Base-by-base conservation (phyloP, 1,140 invertebrate species). In the Drosophila busckii region DNA sequence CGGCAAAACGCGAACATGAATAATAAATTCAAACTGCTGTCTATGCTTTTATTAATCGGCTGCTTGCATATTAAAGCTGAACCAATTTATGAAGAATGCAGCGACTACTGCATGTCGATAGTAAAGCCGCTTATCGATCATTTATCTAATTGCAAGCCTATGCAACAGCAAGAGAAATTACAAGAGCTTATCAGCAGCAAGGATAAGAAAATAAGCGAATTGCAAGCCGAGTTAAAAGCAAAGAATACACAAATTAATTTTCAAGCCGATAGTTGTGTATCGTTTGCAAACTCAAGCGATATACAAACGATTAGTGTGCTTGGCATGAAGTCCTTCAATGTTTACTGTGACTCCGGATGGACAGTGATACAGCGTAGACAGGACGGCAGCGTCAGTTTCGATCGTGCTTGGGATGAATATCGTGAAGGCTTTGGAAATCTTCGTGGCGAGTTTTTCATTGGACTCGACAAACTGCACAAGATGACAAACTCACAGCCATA, bases 381-480 rank as follows among this genome's bases (percentile, higher is more conserved):
- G 1, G 41, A 55, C 16, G 52, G 52, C 4, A 37, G 41, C 0
- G 13, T 55, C 1, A 37, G 0, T 0, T 55, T 55, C 2, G n/a
- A 29, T 55, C 52, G 52, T 23, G 46, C 37, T 16, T 55, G 52
- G 52, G 46, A 31, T 0, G 52, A 46, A 10, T 55, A 55, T 17
- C 12, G 6, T 1, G 6, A 22, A 1, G 52, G 52, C 2, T 55
- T 55, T n/a, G 52, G 52, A 2, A 32, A 55, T 31, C 17, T 55
- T 3, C 19, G 52, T 5, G 35, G 59, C 5, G 53, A 56, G 4
- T 56, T 49, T 6, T 62, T 62, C 5, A 15, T 62, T 16, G 59
- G 59, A 5, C 25, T 62, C 8, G 37, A 56, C n/a, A 48, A 56
- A 7, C 1, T 62, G 0, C 31, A 56, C n/a, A 1, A 38, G 12